A percentile compares a stretch with the other conserved stretches of the same genome.
phyloP scores from a whole-genome alignment of 2,113 vertebrate genomes.

The Tyto alba region DNA sequence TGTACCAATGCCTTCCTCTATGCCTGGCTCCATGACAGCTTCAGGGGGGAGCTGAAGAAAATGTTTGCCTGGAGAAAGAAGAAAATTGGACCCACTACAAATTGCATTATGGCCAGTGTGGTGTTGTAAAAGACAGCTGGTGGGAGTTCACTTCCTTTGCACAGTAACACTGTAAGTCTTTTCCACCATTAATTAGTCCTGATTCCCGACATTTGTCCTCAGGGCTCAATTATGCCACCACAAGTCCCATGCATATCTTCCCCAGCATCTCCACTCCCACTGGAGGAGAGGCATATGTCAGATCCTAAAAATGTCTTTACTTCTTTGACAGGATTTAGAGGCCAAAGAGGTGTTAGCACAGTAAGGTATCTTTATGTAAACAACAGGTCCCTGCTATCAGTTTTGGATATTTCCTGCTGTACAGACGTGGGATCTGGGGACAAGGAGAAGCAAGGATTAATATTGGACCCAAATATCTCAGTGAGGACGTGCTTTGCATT shows the following conservation, averaged over 20 bases:
- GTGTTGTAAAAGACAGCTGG: conserved; percentile 61
- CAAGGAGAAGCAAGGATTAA: neutral
- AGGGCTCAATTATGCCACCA: neutral
- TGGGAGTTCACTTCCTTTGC: neutral
- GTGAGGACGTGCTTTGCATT: neutral
- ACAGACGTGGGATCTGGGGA: neutral
- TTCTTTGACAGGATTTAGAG: neutral
- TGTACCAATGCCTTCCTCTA: conserved; percentile 83
- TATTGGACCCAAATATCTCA: neutral
- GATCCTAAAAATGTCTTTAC: neutral
- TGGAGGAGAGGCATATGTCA: neutral
- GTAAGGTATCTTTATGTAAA: neutral
- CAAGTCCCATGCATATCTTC: neutral
- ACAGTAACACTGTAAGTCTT: neutral
- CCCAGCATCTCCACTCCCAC: neutral
- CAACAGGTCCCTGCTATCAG: neutral
- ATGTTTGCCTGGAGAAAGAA: conserved; percentile 76
- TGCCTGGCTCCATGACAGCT: conserved; percentile 86
- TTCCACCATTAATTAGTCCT: neutral
- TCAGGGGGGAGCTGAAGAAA: conserved; percentile 78
- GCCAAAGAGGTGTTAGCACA: neutral
- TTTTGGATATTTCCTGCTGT: neutral
- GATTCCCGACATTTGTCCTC: neutral
- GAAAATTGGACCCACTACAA: conserved; percentile 67
- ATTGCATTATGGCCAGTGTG: conserved; percentile 76